phyloP scores from a whole-genome alignment of 2,888 invertebrate species.

The Drosophila fulvimacula region DNA sequence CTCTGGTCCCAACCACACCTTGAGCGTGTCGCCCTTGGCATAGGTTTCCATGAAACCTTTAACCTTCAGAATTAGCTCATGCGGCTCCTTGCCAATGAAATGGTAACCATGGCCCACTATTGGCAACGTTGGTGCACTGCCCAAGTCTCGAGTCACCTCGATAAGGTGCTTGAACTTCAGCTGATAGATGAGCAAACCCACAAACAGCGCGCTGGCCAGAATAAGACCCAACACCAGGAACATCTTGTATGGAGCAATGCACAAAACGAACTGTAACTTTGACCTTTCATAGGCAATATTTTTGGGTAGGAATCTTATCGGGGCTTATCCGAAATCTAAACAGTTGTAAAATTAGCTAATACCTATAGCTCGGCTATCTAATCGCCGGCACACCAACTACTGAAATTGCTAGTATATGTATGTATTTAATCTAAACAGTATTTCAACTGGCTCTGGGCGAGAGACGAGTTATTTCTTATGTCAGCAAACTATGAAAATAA shows the following conservation, averaged over 20 bases:
- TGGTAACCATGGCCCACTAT: constrained; percentile 86
- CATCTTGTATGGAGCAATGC: constrained; percentile 42
- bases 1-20: constrained; percentile 83
- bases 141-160: constrained; percentile 71
- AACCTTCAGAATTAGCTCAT: constrained; percentile 79
- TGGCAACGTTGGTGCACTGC: constrained; percentile 85
- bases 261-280: not conserved
- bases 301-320: constrained; percentile 43
- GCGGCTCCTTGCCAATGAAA: constrained; percentile 85
- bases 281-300: constrained; percentile 6
- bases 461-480: not conserved
- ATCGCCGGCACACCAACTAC: constrained; percentile 30
- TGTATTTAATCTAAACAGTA: not conserved
- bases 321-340: constrained; percentile 17
- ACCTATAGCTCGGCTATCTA: constrained; percentile 15
- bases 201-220: constrained; percentile 46
- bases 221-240: constrained; percentile 59
- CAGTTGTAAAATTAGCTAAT: not conserved
- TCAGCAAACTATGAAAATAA: not conserved
- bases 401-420: not conserved
- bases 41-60: constrained; percentile 76
- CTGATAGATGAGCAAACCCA: constrained; percentile 58
- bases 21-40: constrained; percentile 62
- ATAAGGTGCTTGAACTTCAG: constrained; percentile 75
- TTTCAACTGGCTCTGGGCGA: not conserved